These are phyloP conservation scores for Drosophila pegasa DNA, from an alignment of 2,888 invertebrate genomes.

Conservation along the genomic window DNA sequence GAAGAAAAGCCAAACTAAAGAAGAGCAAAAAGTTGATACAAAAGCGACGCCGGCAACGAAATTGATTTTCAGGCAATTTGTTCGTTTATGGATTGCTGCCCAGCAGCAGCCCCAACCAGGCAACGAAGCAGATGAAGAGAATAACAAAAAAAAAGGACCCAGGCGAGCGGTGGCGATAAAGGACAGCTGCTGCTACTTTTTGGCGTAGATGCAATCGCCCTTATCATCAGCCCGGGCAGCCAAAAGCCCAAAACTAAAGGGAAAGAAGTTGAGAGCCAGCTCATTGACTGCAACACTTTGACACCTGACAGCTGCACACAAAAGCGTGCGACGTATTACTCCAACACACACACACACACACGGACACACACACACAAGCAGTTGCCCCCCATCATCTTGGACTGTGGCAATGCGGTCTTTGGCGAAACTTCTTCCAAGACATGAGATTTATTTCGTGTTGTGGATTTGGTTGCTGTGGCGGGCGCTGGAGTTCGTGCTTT, in stretches of 20 bases:
- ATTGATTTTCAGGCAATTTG: constrained; percentile 82
- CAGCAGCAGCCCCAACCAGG: constrained; percentile 26
- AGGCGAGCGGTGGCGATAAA: constrained; percentile 54
- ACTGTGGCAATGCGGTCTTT: constrained; percentile 39
- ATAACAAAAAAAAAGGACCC: constrained; percentile 15
- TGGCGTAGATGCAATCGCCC: constrained; percentile 59
- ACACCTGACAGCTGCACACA: constrained; percentile 75
- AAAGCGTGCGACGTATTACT: constrained; percentile 70
- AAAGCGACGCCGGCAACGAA: constrained; percentile 68
- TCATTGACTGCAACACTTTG: constrained; percentile 76
- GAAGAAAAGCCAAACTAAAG: constrained; percentile 11
- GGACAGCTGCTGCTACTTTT: constrained; percentile 65
- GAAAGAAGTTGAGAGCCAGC: constrained; percentile 42
- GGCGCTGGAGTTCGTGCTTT: constrained; percentile 42
- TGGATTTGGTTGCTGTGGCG: constrained; percentile 50
- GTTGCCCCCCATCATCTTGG: constrained; percentile 6
- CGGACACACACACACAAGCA: neutral
- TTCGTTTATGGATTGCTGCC: constrained; percentile 77
- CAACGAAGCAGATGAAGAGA: neutral
- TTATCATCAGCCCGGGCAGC: constrained; percentile 66
- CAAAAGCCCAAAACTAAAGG: constrained; percentile 52
- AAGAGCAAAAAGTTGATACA: constrained; percentile 59
- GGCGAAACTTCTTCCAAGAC: constrained; percentile 51
- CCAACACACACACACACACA: constrained; percentile 1
- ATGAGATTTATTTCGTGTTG: constrained; percentile 67